These are phyloP conservation scores for Eucidaris tribuloides DNA, from an alignment of 35 echinoderm and acorn worm species.

Conservation along the genomic window DNA sequence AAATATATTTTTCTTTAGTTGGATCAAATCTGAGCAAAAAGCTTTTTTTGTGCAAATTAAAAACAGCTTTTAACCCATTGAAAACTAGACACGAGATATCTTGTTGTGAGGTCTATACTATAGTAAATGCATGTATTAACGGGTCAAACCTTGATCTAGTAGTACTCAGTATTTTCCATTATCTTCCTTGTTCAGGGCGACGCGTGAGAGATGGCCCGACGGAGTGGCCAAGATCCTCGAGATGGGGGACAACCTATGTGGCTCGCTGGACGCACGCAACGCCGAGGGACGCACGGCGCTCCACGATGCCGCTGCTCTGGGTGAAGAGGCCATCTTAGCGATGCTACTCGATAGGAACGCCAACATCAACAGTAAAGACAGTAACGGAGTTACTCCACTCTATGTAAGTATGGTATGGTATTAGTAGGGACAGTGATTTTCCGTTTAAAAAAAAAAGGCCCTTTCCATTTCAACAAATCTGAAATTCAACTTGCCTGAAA, in stretches of 20 bases:
- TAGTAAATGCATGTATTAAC: too few relatives aligned
- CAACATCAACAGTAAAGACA: slow-evolving; percentile 90
- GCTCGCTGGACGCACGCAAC: slow-evolving; percentile 79
- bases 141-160: too few relatives aligned
- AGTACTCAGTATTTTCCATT: background rate
- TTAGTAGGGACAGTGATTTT: too few relatives aligned
- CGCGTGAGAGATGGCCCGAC: slow-evolving; percentile 33
- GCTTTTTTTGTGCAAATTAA: too few relatives aligned
- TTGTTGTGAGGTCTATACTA: too few relatives aligned
- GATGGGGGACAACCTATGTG: slow-evolving; percentile 39
- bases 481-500: too few relatives aligned
- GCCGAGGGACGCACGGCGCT: slow-evolving; percentile 62
- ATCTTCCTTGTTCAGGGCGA: slow-evolving; percentile 33
- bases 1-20: too few relatives aligned
- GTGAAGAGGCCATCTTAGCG: slow-evolving; percentile 37
- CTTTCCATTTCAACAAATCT: too few relatives aligned
- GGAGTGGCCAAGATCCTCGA: slow-evolving; percentile 55
- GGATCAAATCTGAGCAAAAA: too few relatives aligned
- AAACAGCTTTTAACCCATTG: too few relatives aligned
- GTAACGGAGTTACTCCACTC: slow-evolving; percentile 79
- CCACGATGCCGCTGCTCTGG: slow-evolving; percentile 65
- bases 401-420: slow-evolving; percentile 90
- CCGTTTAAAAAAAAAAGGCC: too few relatives aligned
- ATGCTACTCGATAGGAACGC: slow-evolving; percentile 63
- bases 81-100: too few relatives aligned